Evolutionary conservation across 1,140 invertebrate genomes (phyloP), one percentile per base, ranked within the genome.

Genomic region (Polypedilum vanderplanki): DNA sequence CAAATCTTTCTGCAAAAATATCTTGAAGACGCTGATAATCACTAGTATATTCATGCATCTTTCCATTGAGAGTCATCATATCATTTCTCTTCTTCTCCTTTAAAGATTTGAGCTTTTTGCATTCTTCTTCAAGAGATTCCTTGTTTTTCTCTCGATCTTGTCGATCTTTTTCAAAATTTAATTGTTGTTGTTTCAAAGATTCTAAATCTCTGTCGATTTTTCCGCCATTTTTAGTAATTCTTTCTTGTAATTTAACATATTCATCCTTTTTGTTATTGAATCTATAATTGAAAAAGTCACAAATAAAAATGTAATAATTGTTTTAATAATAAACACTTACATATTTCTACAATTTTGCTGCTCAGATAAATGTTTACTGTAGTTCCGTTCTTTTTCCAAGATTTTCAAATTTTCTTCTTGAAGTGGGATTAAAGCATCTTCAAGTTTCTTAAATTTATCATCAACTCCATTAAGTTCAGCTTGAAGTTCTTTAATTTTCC

Each of bases 21-120:
- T 80, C 75, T 64, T 78, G 83, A 4, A 81, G 80, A 24, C 82
- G 80, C 74, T 84, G 83, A 1, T 85, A 77, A 3, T 83, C 79
- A 83, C 79, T 12, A 15, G 46, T 57, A 15, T 33, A 33, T 33
- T 33, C 24, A 33, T 3, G 24, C 24, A 33, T 33, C 5, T 33
- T 33, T 5, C 24, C 24, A 33, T 33, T 33, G 1, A 33, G 5
- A 33, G 24, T 33, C 24, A 33, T 33, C 5, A 33, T 3, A 33
- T 33, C 24, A 5, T 33, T 33, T 33, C 24, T 33, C 24, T 33
- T 33, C 24, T 33, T 33, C 5, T 33, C 24, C 5, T 33, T 33
- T 33, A 33, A 33, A 3, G 24, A 1, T 33, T 33, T 33, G 5
- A 33, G 1, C 5, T 33, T 33, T 33, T 33, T 33, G 24, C 24